Evolutionary conservation across 2,797 vertebrate species (phyloP).

Genomic region (Lithobates sylvaticus): DNA sequence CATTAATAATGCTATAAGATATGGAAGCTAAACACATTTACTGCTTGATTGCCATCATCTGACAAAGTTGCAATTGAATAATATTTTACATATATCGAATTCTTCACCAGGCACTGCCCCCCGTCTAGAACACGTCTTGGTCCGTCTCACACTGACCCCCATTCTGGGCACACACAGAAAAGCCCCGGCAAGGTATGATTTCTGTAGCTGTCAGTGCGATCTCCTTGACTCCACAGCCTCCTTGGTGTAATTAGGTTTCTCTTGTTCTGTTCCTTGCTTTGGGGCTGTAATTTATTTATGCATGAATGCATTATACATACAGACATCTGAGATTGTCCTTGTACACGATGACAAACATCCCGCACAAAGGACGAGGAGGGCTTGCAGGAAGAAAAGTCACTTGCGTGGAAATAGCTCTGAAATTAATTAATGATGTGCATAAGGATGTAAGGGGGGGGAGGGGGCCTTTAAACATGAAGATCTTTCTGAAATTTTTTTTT

Average conservation of each 20-base stretch:
- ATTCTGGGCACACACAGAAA: not conserved
- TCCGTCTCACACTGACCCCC: not conserved
- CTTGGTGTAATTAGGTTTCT: conserved; percentile 39
- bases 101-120: too few species aligned
- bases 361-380: not conserved
- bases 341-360: conserved; percentile 13
- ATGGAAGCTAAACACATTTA: too few species aligned
- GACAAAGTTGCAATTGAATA: too few species aligned
- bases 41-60: too few species aligned
- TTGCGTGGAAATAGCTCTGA: too few species aligned
- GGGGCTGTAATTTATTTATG: conserved; percentile 54
- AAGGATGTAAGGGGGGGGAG: too few species aligned
- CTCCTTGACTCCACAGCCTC: conserved; percentile 17
- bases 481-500: too few species aligned
- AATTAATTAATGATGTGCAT: too few species aligned
- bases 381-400: conserved; percentile 5
- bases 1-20: too few species aligned
- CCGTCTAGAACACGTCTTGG: too few species aligned
- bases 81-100: too few species aligned
- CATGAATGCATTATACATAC: conserved; percentile 44
- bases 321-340: conserved; percentile 44
- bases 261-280: conserved; percentile 12
- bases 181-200: not conserved
- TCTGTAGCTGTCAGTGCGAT: not conserved
- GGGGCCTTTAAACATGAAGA: too few species aligned